A percentile compares a stretch with the other conserved stretches of the same genome.
Conservation (phyloP, 2,797 vertebrate species). For the Okamejei kenojei region DNA sequence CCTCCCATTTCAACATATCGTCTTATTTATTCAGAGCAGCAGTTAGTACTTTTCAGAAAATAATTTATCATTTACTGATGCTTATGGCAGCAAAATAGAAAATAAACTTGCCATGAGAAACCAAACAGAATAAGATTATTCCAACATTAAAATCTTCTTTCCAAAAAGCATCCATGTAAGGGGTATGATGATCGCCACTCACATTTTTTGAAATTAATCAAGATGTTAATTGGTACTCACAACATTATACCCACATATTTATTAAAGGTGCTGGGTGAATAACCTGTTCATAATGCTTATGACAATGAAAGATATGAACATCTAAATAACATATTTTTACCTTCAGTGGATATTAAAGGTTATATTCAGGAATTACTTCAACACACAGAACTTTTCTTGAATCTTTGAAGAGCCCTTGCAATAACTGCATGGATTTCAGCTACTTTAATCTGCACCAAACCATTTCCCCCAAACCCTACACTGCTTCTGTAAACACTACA, state of each 20-base stretch:
- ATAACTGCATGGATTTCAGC: neutral
- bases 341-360: neutral
- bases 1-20: neutral
- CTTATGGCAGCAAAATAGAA: neutral
- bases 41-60: neutral
- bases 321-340: neutral
- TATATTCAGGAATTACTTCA: neutral
- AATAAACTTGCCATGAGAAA: neutral
- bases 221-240: neutral
- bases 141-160: neutral
- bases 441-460: neutral
- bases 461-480: neutral
- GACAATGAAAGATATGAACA: neutral
- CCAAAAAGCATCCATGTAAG: neutral
- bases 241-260: neutral
- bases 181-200: neutral
- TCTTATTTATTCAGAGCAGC: neutral
- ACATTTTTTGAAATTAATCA: neutral
- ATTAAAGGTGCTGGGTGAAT: neutral
- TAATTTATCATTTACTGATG: neutral
- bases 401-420: neutral
- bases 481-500: no score
- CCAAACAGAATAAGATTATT: neutral
- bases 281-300: neutral
- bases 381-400: neutral